Conservation (phyloP, 2,113 vertebrate species). For the Vanacampus margaritifer region DNA sequence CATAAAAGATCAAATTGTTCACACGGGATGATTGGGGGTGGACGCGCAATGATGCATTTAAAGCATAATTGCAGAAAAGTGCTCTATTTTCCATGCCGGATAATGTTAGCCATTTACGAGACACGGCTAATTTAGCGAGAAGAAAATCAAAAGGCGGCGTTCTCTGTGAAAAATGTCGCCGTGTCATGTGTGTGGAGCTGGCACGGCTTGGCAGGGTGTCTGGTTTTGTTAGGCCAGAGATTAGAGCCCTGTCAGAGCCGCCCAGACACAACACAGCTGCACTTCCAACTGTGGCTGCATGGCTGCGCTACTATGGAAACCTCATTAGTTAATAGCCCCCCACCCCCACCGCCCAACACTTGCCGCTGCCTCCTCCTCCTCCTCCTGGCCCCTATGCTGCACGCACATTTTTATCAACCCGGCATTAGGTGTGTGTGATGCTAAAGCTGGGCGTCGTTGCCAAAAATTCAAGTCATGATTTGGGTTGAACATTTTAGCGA, state of each 20-base stretch:
- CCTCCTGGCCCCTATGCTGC: constrained; percentile 9
- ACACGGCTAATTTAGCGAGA: constrained; percentile 24
- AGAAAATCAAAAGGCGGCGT: constrained; percentile 12
- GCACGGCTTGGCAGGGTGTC: constrained; percentile 60
- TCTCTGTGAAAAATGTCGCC: not conserved
- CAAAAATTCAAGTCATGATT: too few species aligned
- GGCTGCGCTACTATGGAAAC: constrained; percentile 57
- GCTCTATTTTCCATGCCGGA: constrained; percentile 2
- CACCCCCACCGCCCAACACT: not conserved
- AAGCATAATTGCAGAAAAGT: constrained; percentile 16
- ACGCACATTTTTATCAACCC: constrained; percentile 35
- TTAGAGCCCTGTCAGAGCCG: constrained; percentile 62
- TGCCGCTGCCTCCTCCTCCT: too few species aligned
- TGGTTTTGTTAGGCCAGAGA: constrained; percentile 66
- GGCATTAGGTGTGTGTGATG: constrained; percentile 22
- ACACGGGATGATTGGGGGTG: constrained; percentile 16
- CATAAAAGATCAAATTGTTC: constrained; percentile 19
- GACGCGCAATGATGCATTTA: constrained; percentile 21
- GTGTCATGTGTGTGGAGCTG: constrained; percentile 6
- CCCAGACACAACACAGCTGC: constrained; percentile 64
- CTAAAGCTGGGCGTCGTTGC: not conserved
- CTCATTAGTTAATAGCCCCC: constrained; percentile 51
- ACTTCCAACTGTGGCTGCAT: constrained; percentile 54
- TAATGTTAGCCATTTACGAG: constrained; percentile 20
- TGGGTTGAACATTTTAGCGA: too few species aligned